A percentile compares a stretch with the other conserved stretches of the same genome.
These are phyloP conservation scores for Rhorus exstirpatorius DNA, from an alignment of 2,888 invertebrate species.

Conservation along the genomic window DNA sequence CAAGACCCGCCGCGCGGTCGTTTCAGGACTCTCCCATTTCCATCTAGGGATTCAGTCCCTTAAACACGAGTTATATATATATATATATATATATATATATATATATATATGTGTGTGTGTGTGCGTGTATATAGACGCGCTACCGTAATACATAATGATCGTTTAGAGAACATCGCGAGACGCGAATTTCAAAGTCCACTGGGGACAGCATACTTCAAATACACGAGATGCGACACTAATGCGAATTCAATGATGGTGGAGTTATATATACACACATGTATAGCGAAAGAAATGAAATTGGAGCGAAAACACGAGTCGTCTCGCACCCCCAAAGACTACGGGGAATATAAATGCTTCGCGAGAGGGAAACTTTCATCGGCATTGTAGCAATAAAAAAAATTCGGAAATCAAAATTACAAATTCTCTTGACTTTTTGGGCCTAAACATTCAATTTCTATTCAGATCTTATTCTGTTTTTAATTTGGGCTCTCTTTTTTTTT, in stretches of 20 bases:
- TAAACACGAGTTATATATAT: constrained; percentile 44
- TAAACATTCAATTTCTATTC: too few relatives aligned
- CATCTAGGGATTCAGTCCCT: constrained; percentile 66
- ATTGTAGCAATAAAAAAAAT: background rate
- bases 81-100: constrained; percentile 32
- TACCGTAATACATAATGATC: constrained; percentile 63
- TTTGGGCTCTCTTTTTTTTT: too few relatives aligned
- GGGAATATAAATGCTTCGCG: background rate
- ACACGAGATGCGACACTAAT: constrained; percentile 66
- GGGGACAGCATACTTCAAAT: constrained; percentile 67
- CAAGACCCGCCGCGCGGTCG: constrained; percentile 47
- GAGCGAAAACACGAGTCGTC: constrained; percentile 67
- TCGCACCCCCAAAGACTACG: constrained; percentile 59
- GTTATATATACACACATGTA: constrained; percentile 13
- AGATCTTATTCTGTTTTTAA: too few relatives aligned
- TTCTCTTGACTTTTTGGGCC: too few relatives aligned
- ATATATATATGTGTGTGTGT: constrained; percentile 28
- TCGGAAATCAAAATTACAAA: background rate
- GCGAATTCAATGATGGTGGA: constrained; percentile 62
- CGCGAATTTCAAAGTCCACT: constrained; percentile 56
- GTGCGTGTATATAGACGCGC: constrained; percentile 14
- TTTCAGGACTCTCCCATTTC: constrained; percentile 65
- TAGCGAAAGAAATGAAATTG: constrained; percentile 52
- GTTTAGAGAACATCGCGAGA: constrained; percentile 51
- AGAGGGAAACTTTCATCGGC: background rate